These are phyloP conservation scores for Orussus abietinus DNA, from an alignment of 1,140 invertebrate species.

Conservation along the genomic window DNA sequence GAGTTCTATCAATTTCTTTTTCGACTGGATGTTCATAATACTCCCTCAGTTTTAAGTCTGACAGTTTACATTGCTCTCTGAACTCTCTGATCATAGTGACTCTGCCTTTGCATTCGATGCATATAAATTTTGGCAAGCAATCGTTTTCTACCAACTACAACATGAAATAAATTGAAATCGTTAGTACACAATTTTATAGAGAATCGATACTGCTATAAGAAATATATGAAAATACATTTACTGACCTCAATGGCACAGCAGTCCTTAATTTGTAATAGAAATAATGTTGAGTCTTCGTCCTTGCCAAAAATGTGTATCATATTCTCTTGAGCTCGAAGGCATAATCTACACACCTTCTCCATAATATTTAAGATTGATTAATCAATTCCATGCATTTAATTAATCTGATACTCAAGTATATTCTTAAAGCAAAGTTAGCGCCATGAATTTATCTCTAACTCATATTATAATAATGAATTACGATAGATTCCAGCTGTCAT, in stretches of 20 bases:
- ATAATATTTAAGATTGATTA: too few relatives aligned
- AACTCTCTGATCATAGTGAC: neutral
- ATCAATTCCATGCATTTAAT: too few relatives aligned
- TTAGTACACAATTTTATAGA: neutral
- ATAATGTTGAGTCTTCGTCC: neutral
- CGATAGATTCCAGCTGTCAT: too few relatives aligned
- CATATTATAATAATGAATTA: too few relatives aligned
- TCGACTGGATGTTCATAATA: neutral
- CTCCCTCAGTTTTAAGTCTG: neutral
- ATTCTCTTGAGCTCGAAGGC: conserved; percentile 1
- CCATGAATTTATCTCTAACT: too few relatives aligned
- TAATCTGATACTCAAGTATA: too few relatives aligned
- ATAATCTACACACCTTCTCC: conserved; percentile 9
- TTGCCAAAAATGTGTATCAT: conserved; percentile 2
- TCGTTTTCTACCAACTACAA: conserved; percentile 1
- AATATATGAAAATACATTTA: neutral
- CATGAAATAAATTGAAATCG: neutral
- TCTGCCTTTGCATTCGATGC: neutral
- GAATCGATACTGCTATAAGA: neutral
- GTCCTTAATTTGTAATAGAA: conserved; percentile 4
- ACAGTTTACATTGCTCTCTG: conserved; percentile 1
- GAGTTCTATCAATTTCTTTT: too few relatives aligned
- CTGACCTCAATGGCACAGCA: conserved; percentile 7
- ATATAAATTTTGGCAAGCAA: conserved; percentile 4
- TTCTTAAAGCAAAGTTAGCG: too few relatives aligned